phyloP scores from a whole-genome alignment of 2,797 vertebrate genomes.

The Halcyon smyrnensis region DNA sequence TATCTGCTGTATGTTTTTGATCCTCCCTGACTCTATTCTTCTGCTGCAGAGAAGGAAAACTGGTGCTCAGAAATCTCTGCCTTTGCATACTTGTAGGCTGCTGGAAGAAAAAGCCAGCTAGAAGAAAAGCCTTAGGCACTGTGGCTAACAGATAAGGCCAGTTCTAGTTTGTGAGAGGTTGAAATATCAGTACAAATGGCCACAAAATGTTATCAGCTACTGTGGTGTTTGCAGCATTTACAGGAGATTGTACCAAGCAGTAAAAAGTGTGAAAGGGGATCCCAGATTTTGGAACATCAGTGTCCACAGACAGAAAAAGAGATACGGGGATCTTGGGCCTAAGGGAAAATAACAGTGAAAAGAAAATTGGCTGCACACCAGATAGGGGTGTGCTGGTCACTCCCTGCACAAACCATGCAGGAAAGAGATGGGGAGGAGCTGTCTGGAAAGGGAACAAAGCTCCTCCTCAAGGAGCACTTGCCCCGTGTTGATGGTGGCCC shows the following conservation, averaged over 20 bases:
- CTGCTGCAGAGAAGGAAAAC: neutral
- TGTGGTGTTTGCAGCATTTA: neutral
- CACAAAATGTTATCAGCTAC: slow-evolving; percentile 2
- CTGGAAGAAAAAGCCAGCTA: slow-evolving; percentile 4
- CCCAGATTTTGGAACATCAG: neutral
- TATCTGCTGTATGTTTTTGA: neutral
- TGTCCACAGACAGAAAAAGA: neutral
- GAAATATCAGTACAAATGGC: slow-evolving; percentile 41
- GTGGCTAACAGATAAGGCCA: slow-evolving; percentile 19
- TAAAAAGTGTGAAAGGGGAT: neutral
- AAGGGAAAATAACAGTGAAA: neutral
- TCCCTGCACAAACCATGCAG: neutral
- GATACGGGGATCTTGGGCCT: neutral
- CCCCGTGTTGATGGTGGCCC: neutral
- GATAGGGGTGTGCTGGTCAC: neutral
- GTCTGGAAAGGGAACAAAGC: neutral
- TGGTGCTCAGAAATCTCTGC: neutral
- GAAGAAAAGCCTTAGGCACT: slow-evolving; percentile 34
- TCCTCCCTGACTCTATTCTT: neutral
- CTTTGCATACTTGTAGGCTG: neutral
- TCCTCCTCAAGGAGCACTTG: neutral
- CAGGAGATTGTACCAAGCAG: neutral
- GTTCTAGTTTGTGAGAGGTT: neutral
- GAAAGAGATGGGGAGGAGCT: neutral
- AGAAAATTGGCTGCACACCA: neutral